Evolutionary conservation across 2,888 invertebrate genomes (phyloP).

Genomic region (Philopedon plagiatum): DNA sequence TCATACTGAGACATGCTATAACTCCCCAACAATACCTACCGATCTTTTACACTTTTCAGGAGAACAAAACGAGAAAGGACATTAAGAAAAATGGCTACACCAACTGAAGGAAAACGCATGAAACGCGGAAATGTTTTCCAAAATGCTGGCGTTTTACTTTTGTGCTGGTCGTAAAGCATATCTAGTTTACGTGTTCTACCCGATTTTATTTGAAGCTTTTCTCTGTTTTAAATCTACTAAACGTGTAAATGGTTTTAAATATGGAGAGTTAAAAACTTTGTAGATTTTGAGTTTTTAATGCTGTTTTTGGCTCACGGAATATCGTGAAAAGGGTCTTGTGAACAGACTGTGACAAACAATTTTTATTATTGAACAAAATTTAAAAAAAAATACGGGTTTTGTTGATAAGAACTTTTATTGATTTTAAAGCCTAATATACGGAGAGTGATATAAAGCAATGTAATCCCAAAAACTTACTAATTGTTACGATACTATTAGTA

Average conservation of each 20-base stretch:
- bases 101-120: constrained; percentile 21
- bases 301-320: too few relatives aligned
- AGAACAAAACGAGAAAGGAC: constrained; percentile 14
- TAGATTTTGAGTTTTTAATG: background rate
- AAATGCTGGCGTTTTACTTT: constrained; percentile 9
- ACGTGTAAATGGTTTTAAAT: constrained; percentile 21
- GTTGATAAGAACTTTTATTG: too few relatives aligned
- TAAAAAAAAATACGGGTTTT: too few relatives aligned
- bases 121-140: constrained; percentile 21
- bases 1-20: background rate
- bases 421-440: too few relatives aligned
- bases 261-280: background rate
- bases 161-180: constrained; percentile 15
- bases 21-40: background rate
- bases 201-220: constrained; percentile 11
- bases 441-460: too few relatives aligned
- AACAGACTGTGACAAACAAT: too few relatives aligned
- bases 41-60: background rate
- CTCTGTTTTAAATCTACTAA: constrained; percentile 16
- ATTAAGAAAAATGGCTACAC: constrained; percentile 18
- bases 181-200: constrained; percentile 4
- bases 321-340: too few relatives aligned
- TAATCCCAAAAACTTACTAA: too few relatives aligned
- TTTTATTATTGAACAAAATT: background rate
- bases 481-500: too few relatives aligned